These are phyloP conservation scores for Suncus etruscus DNA, from an alignment of 2,113 vertebrate species.

Conservation along the genomic window DNA sequence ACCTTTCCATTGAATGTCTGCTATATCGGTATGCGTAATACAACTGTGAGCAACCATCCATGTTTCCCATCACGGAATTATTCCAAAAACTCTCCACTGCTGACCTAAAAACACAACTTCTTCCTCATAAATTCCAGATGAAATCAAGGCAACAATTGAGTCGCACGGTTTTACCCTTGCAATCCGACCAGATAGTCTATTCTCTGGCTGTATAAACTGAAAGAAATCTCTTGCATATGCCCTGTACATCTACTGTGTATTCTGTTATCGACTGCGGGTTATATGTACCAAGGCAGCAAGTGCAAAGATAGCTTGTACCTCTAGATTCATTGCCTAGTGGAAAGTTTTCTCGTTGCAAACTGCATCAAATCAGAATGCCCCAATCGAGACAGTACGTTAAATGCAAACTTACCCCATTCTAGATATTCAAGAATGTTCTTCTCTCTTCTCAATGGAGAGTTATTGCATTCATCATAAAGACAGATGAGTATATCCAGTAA, in stretches of 20 bases:
- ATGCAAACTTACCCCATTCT: slow-evolving; percentile 95
- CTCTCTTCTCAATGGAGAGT: slow-evolving; percentile 96
- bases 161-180: neutral
- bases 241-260: neutral
- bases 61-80: slow-evolving; percentile 52
- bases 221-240: neutral
- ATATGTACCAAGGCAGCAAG: neutral
- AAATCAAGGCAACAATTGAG: slow-evolving; percentile 35
- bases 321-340: slow-evolving; percentile 16
- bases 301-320: neutral
- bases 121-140: slow-evolving; percentile 61
- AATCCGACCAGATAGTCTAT: neutral
- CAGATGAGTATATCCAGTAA: slow-evolving; percentile 98
- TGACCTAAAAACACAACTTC: slow-evolving; percentile 67
- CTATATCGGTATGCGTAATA: neutral
- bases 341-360: slow-evolving; percentile 57
- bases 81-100: slow-evolving; percentile 40
- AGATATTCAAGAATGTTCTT: slow-evolving; percentile 97
- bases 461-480: slow-evolving; percentile 98
- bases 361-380: slow-evolving; percentile 44
- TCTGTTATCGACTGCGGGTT: neutral
- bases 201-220: slow-evolving; percentile 13
- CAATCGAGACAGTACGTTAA: slow-evolving; percentile 34
- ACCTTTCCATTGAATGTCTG: slow-evolving; percentile 40
- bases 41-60: slow-evolving; percentile 12